phyloP scores from a whole-genome alignment of 2,113 vertebrate species.

The Castor canadensis region DNA sequence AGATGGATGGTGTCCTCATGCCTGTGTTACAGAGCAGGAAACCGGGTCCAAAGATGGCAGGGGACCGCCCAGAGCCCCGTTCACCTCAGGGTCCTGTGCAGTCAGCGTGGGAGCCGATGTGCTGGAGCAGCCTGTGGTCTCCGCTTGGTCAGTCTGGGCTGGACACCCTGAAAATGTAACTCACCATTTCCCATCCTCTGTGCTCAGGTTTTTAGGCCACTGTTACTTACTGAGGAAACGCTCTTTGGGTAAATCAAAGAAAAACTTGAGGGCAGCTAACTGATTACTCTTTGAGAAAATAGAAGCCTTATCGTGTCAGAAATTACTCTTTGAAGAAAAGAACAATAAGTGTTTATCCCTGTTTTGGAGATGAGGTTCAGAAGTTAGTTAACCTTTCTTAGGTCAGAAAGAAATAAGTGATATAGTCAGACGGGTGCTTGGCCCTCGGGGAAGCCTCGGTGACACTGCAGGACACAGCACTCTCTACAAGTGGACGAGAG shows the following conservation, averaged over 20 bases:
- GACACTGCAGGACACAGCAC: not conserved
- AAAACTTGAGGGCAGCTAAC: not conserved
- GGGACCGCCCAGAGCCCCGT: not conserved
- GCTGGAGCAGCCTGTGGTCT: not conserved
- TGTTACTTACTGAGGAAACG: not conserved
- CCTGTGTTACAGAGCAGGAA: not conserved
- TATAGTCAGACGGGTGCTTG: not conserved
- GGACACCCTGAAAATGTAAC: not conserved
- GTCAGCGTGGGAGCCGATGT: no score
- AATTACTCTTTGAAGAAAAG: not conserved
- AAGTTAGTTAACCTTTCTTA: not conserved
- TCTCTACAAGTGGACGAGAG: no score
- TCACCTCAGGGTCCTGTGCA: not conserved
- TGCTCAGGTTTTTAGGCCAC: not conserved
- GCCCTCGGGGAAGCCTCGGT: no score
- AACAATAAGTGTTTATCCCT: not conserved
- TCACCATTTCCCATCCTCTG: not conserved
- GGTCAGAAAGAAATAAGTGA: not conserved
- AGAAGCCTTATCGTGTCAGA: not conserved
- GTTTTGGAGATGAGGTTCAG: not conserved
- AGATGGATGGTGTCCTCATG: not conserved
- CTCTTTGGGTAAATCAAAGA: not conserved
- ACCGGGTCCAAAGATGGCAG: not conserved
- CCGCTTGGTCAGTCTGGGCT: no score
- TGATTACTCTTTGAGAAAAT: not conserved